Conservation (phyloP, 2,797 vertebrate genomes). For the Pampus argenteus region DNA sequence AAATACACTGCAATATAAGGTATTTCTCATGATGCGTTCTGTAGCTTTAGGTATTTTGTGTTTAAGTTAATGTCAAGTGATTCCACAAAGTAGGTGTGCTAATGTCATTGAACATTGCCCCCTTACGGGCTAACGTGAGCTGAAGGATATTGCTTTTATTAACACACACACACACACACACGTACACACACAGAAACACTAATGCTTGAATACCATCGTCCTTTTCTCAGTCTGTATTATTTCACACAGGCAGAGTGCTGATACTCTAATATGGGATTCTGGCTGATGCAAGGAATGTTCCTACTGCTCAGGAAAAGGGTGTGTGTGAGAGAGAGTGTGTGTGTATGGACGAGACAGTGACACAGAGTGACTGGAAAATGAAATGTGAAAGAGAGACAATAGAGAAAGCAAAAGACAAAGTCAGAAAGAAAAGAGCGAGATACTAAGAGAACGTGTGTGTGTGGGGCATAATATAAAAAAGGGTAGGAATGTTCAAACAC, state of each 20-base stretch:
- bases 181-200: too few species aligned
- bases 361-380: slow-evolving; percentile 16
- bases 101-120: slow-evolving; percentile 2
- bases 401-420: neutral
- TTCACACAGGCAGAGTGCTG: slow-evolving; percentile 50
- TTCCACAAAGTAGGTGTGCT: neutral
- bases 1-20: neutral
- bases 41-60: slow-evolving; percentile 2
- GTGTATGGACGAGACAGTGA: neutral
- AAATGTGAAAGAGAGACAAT: neutral
- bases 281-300: slow-evolving; percentile 71
- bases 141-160: slow-evolving; percentile 12
- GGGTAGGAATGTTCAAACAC: slow-evolving; percentile 37
- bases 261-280: slow-evolving; percentile 57
- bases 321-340: slow-evolving; percentile 33
- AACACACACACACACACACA: slow-evolving; percentile 2
- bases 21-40: neutral
- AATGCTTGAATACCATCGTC: slow-evolving; percentile 26
- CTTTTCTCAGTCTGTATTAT: slow-evolving; percentile 29
- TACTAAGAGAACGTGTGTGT: neutral
- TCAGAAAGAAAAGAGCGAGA: neutral
- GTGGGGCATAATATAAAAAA: slow-evolving; percentile 15
- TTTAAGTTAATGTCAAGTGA: neutral
- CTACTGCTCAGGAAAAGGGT: slow-evolving; percentile 55
- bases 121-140: slow-evolving; percentile 13